phyloP scores from a whole-genome alignment of 2,113 vertebrate species.

The Nerophis lumbriciformis region DNA sequence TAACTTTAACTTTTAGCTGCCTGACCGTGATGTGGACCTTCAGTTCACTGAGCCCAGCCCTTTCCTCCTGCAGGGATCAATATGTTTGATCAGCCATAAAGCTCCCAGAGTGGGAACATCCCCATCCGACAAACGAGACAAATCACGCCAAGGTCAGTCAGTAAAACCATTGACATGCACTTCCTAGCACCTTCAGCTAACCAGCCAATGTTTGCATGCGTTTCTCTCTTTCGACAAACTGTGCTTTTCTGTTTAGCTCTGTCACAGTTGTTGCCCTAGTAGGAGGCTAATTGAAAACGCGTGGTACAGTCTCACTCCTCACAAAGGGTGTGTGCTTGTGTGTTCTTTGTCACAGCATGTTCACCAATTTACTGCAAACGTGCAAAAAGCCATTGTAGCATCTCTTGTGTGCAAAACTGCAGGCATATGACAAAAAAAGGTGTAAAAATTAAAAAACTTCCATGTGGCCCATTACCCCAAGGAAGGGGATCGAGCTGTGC shows the following conservation, averaged over 20 bases:
- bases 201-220: constrained; percentile 20
- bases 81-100: constrained; percentile 53
- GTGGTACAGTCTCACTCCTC: constrained; percentile 34
- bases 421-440: no score
- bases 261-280: constrained; percentile 44
- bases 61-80: constrained; percentile 47
- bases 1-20: neutral
- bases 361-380: no score
- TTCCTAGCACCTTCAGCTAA: constrained; percentile 50
- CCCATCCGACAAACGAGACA: constrained; percentile 49
- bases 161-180: constrained; percentile 47
- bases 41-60: constrained; percentile 31
- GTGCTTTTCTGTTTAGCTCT: constrained; percentile 2
- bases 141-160: constrained; percentile 57
- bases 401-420: neutral
- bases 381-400: no score
- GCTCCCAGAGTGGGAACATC: constrained; percentile 22
- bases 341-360: constrained; percentile 35
- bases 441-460: no score
- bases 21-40: neutral
- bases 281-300: constrained; percentile 64
- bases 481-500: no score
- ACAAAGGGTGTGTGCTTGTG: constrained; percentile 4
- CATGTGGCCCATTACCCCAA: no score
- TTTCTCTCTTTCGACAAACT: neutral